Percentiles rank a stretch among this genome's conserved stretches.
phyloP scores from a whole-genome alignment of 1,140 invertebrate species.

The Pemphigus obesinymphae region DNA sequence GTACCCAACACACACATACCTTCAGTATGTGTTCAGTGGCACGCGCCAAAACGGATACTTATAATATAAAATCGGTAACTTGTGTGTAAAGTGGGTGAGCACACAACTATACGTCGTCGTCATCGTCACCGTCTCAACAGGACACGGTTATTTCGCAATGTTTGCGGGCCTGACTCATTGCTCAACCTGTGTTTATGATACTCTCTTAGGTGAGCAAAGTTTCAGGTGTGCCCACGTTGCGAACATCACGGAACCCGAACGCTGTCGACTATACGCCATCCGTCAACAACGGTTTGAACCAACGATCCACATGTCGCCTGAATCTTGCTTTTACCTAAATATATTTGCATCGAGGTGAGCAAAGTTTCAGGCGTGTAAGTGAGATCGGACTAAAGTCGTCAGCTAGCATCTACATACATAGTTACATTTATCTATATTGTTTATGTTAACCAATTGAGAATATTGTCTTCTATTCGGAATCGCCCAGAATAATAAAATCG shows the following conservation, averaged over 20 bases:
- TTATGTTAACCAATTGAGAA: no score
- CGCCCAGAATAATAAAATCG: no score
- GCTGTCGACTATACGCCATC: not conserved
- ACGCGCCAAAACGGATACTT: conserved; percentile 1
- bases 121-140: not conserved
- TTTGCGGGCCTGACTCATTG: conserved; percentile 47
- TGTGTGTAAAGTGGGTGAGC: not conserved
- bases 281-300: not conserved
- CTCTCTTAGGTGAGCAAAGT: conserved; percentile 47
- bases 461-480: no score
- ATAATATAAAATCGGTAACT: not conserved
- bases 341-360: conserved; percentile 46
- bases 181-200: conserved; percentile 44
- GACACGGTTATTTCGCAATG: not conserved
- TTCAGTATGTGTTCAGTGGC: not conserved
- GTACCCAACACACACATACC: not conserved
- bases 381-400: conserved; percentile 37
- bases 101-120: not conserved
- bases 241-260: not conserved
- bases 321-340: conserved; percentile 47
- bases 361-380: conserved; percentile 49
- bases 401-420: no score
- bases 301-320: conserved; percentile 47
- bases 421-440: no score
- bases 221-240: conserved; percentile 47